phyloP scores from a whole-genome alignment of 1,140 invertebrate species.

The Tetramorium alpestre region DNA sequence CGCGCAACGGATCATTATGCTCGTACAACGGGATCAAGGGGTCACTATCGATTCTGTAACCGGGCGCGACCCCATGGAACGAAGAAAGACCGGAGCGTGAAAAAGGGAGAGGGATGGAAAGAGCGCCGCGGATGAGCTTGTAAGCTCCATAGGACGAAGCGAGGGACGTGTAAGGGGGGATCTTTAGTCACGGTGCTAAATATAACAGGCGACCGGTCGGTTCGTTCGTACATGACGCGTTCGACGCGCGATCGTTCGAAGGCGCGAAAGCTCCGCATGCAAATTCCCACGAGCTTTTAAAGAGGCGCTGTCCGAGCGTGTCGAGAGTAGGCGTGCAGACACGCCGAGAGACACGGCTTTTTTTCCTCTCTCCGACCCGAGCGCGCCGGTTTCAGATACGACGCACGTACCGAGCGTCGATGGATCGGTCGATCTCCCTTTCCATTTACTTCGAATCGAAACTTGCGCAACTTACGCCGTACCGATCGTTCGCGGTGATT shows the following conservation, averaged over 20 bases:
- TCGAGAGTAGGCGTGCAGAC: constrained; percentile 1
- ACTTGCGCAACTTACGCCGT: background rate
- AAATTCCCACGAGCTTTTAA: constrained; percentile 65
- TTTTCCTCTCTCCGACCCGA: background rate
- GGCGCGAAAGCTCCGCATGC: constrained; percentile 64
- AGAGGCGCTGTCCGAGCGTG: constrained; percentile 59
- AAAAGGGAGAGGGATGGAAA: constrained; percentile 56
- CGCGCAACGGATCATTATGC: constrained; percentile 5
- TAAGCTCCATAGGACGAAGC: constrained; percentile 60
- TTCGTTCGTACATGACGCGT: constrained; percentile 57
- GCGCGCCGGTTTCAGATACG: background rate
- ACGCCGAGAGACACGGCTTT: background rate
- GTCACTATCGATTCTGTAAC: constrained; percentile 58
- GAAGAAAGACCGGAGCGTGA: constrained; percentile 55
- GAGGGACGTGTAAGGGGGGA: background rate
- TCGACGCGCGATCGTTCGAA: constrained; percentile 66
- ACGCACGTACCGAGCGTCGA: background rate
- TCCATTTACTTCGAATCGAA: background rate
- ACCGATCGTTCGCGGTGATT: background rate
- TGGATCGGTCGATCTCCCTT: background rate
- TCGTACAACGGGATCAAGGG: constrained; percentile 16
- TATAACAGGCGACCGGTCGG: constrained; percentile 67
- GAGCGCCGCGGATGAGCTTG: constrained; percentile 58
- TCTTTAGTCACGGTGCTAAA: constrained; percentile 74
- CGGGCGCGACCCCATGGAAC: constrained; percentile 34